phyloP scores from a whole-genome alignment of 2,888 invertebrate species.

The Callyntrura guangdongensis region DNA sequence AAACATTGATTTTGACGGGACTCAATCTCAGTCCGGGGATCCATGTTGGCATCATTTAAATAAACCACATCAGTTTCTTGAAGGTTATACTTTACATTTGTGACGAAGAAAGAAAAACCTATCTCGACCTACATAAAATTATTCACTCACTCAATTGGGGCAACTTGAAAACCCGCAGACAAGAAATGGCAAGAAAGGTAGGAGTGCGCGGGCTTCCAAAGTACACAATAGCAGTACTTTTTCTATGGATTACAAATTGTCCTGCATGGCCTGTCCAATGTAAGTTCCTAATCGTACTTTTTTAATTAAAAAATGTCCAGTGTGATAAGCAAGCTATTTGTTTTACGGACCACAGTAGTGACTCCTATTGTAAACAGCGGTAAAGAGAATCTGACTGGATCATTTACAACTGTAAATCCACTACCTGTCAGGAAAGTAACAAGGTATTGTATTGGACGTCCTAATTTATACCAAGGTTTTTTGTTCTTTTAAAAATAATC shows the following conservation, averaged over 20 bases:
- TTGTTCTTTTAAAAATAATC: too few relatives aligned
- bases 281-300: neutral
- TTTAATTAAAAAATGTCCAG: too few relatives aligned
- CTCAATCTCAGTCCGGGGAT: neutral
- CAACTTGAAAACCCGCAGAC: neutral
- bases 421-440: too few relatives aligned
- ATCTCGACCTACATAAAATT: too few relatives aligned
- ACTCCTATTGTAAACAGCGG: neutral
- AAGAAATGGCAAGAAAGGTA: neutral
- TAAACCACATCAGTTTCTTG: too few relatives aligned
- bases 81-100: too few relatives aligned
- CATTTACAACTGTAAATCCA: neutral
- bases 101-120: too few relatives aligned
- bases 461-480: too few relatives aligned
- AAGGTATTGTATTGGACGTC: too few relatives aligned
- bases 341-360: neutral
- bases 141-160: neutral
- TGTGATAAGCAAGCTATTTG: neutral
- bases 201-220: neutral
- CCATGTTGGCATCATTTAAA: too few relatives aligned
- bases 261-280: neutral
- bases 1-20: neutral
- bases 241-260: neutral
- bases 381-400: neutral
- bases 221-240: neutral